Evolutionary conservation across 2,888 invertebrate genomes (phyloP).

Genomic region (Ganaspis brasiliensis): DNA sequence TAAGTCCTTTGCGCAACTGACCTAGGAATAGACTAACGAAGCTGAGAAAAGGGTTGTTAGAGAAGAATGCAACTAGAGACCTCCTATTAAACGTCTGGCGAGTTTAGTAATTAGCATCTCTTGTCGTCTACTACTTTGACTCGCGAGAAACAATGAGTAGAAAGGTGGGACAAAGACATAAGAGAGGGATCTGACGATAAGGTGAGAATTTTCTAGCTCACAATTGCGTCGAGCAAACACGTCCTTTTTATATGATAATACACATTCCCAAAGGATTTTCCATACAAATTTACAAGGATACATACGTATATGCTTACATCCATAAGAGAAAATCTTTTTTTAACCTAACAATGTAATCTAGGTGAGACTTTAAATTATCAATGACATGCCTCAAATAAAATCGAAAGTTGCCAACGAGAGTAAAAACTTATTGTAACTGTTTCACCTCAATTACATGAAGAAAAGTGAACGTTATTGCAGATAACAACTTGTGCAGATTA

Average conservation of each 20-base stretch:
- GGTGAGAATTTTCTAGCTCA: slow-evolving; percentile 1
- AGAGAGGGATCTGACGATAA: slow-evolving; percentile 13
- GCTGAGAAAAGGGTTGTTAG: slow-evolving; percentile 34
- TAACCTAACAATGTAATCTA: not conserved
- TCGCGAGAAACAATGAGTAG: not conserved
- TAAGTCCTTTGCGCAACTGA: slow-evolving; percentile 23
- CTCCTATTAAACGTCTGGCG: slow-evolving; percentile 19
- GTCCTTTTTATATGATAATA: slow-evolving; percentile 32
- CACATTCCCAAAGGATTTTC: slow-evolving; percentile 17
- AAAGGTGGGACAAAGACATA: slow-evolving; percentile 10
- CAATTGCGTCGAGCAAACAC: not conserved
- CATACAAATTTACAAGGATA: no score
- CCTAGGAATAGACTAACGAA: slow-evolving; percentile 31
- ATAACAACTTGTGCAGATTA: slow-evolving; percentile 19
- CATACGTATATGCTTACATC: not conserved
- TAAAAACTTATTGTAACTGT: slow-evolving; percentile 35
- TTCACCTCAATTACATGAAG: slow-evolving; percentile 18
- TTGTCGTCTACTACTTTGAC: not conserved
- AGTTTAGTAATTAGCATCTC: slow-evolving; percentile 26
- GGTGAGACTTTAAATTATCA: slow-evolving; percentile 7
- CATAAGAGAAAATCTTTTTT: not conserved
- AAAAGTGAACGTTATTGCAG: slow-evolving; percentile 35
- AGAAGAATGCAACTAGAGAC: slow-evolving; percentile 32
- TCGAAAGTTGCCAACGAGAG: slow-evolving; percentile 34
- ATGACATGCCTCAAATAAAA: not conserved